Percentiles rank a stretch among this genome's conserved stretches.
Evolutionary conservation across 2,888 invertebrate species (phyloP).

Genomic region (Trisateles emortualis): DNA sequence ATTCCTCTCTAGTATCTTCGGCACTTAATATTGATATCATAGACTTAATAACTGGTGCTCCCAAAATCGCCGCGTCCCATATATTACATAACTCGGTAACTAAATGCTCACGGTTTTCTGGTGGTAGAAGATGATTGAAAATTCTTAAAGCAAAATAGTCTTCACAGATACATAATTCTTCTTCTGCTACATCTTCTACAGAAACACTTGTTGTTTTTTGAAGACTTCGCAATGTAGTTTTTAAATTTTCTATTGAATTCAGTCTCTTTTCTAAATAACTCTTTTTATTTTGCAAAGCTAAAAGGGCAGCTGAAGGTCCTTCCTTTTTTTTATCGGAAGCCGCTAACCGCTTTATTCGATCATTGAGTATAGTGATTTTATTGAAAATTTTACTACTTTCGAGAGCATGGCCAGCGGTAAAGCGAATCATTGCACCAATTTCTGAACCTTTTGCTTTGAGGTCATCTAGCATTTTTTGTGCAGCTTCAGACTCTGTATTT

Average conservation of each 20-base stretch:
- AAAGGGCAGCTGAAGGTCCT: conserved; percentile 67
- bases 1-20: conserved; percentile 72
- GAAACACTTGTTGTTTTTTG: conserved; percentile 50
- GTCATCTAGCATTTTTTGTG: conserved; percentile 60
- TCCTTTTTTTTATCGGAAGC: conserved; percentile 48
- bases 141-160: conserved; percentile 76
- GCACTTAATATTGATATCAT: conserved; percentile 78
- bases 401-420: conserved; percentile 63
- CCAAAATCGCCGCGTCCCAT: conserved; percentile 76
- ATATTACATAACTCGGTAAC: conserved; percentile 74
- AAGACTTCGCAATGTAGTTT: conserved; percentile 63
- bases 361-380: conserved; percentile 69
- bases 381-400: conserved; percentile 73
- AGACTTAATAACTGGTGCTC: conserved; percentile 69
- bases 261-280: conserved; percentile 68
- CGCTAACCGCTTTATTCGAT: conserved; percentile 67
- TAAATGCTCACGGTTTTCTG: conserved; percentile 69
- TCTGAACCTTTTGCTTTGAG: conserved; percentile 65
- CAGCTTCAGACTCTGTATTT: conserved; percentile 49
- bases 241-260: conserved; percentile 67
- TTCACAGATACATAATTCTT: conserved; percentile 67
- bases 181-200: conserved; percentile 52
- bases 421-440: conserved; percentile 66
- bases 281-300: conserved; percentile 70
- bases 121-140: conserved; percentile 73